Base-by-base conservation (phyloP, 2,797 vertebrate species). In the Craterocephalus amniculus region DNA sequence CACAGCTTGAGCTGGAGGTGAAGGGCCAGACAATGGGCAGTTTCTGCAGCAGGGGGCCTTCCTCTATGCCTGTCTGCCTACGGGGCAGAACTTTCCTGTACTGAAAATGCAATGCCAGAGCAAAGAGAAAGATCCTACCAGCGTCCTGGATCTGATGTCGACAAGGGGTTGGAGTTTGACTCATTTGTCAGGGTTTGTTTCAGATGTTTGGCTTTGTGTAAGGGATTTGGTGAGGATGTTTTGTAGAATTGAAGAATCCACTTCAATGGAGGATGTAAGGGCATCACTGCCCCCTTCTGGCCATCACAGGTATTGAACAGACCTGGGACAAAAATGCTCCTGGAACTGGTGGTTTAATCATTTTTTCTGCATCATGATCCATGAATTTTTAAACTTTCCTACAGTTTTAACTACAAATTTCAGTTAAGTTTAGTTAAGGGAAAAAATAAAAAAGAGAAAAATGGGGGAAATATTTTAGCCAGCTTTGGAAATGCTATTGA, bases 251-350 rank as follows among this genome's bases (percentile, higher is more conserved):
- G 26, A 20, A 66, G 57, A 67, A 58, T 70, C 63, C 14, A 7
- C 0, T 34, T 66, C 16, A 2, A 14, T 6, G 10, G 52, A 1
- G 49, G 29, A 60, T 35, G 40, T 74, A 63, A 79, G 43, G 58
- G 63, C 79, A 83, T 60, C 68, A 89, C 79, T 92, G 88, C 90
- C 87, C 77, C 83, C 90, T 81, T 67, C 87, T 93, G 92, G 88
- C n/a, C 22, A 29, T 0, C 1, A 56, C 1, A 35, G 22, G 58
- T 29, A 65, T 10, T 76, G 18, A 29, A 40, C 24, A 54, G 26
- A 58, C 34, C 4, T 6, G 4, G 12, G 13, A 14, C 4, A 20
- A 20, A 38, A 1, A 0, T 43, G 6, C 10, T 34, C 32, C 32
- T 22, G 14, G 38, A 40, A 40, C 4, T 12, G 16, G 14, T 40